phyloP scores from a whole-genome alignment of 2,113 vertebrate species.

The Nothobranchius furzeri region DNA sequence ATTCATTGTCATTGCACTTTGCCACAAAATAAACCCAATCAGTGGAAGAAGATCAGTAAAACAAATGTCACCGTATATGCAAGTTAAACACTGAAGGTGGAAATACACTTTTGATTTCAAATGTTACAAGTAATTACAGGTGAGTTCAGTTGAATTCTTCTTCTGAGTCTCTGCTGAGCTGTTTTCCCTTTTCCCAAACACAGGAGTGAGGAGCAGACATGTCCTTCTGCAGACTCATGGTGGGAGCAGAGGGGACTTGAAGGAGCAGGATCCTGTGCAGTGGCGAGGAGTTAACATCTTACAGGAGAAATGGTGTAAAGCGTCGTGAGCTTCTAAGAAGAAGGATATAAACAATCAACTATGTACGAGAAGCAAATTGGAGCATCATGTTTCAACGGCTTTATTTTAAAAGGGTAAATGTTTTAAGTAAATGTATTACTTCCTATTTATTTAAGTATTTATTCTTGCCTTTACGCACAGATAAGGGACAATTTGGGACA shows the following conservation, averaged over 20 bases:
- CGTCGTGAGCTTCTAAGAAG: conserved; percentile 91
- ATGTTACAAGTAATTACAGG: conserved; percentile 68
- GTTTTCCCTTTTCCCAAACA: neutral
- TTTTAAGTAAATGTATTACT: too few species aligned
- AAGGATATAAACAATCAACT: conserved; percentile 70
- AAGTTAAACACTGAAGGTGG: conserved; percentile 60
- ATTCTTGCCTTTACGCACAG: too few species aligned
- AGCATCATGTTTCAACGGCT: neutral
- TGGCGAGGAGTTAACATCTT: conserved; percentile 97
- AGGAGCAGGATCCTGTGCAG: conserved; percentile 92
- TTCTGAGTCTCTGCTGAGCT: conserved; percentile 21
- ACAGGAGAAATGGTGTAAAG: conserved; percentile 94
- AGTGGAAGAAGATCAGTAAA: conserved; percentile 70
- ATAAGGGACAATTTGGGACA: too few species aligned
- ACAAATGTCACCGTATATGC: conserved; percentile 58
- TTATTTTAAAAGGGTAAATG: neutral
- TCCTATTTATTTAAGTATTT: too few species aligned
- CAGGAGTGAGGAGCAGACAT: conserved; percentile 13
- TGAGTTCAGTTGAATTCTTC: conserved; percentile 32
- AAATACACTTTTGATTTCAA: conserved; percentile 35
- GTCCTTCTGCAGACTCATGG: conserved; percentile 72
- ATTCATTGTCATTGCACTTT: conserved; percentile 97
- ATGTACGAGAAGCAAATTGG: conserved; percentile 14
- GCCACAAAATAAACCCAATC: conserved; percentile 85
- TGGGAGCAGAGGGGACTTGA: conserved; percentile 91